phyloP scores from a whole-genome alignment of 1,140 invertebrate genomes.

The Heterodera carotae region DNA sequence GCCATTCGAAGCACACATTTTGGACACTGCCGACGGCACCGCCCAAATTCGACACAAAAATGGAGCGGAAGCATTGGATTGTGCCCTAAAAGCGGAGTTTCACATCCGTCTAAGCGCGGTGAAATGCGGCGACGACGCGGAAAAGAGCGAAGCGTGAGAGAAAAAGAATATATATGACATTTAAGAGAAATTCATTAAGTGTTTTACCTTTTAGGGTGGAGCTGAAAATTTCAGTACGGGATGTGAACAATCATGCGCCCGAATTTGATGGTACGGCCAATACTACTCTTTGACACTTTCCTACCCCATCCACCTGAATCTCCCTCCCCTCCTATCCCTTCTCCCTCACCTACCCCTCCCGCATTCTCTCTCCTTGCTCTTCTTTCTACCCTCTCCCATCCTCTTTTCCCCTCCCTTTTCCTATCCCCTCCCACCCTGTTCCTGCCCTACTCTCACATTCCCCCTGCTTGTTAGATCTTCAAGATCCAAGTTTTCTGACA shows the following conservation, averaged over 20 bases:
- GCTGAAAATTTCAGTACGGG: slow-evolving; percentile 62
- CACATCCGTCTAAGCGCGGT: slow-evolving; percentile 52
- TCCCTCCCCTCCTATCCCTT: too few species aligned
- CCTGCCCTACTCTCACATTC: too few species aligned
- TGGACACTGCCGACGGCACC: slow-evolving; percentile 55
- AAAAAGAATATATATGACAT: too few species aligned
- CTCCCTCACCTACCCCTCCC: too few species aligned
- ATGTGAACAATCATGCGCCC: slow-evolving; percentile 63
- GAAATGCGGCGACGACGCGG: slow-evolving; percentile 58
- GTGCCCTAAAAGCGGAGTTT: slow-evolving; percentile 49
- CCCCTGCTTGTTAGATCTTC: too few species aligned
- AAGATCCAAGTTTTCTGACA: too few species aligned
- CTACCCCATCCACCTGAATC: too few species aligned
- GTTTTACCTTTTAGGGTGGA: slow-evolving; percentile 49
- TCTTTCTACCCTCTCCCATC: too few species aligned
- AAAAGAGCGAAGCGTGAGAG: slow-evolving; percentile 19
- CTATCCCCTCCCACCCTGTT: too few species aligned
- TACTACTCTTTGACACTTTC: neutral
- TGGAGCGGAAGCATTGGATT: slow-evolving; percentile 51
- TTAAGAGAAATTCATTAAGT: too few species aligned
- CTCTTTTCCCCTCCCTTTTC: neutral
- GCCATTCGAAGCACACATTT: slow-evolving; percentile 54
- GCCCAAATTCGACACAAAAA: slow-evolving; percentile 49
- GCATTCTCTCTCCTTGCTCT: too few species aligned
- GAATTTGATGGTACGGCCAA: slow-evolving; percentile 56